Base-by-base conservation (phyloP, 1,140 invertebrate genomes). In the Pseudomyrmex sp. region DNA sequence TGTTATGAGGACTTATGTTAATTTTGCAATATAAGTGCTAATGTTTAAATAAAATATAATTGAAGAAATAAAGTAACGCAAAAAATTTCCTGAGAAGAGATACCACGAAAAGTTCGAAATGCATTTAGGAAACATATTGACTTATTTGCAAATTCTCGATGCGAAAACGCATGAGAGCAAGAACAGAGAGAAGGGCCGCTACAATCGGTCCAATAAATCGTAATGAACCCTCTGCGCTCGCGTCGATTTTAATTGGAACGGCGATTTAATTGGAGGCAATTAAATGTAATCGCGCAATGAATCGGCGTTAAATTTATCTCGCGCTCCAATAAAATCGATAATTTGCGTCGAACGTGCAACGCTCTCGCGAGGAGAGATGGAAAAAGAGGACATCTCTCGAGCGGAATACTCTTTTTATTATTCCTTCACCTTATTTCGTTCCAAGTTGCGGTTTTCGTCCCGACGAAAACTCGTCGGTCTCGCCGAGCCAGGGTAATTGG, bases 191-290 rank as follows among this genome's bases (percentile, higher is more conserved):
- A 80, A 76, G 70, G 50, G 66, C 59, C 65, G 76, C 74, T 72
- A 59, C 59, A 56, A 26, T 50, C 26, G 62, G 59, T 46, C 26
- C 82, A 63, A 74, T 84, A 86, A 89, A 89, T 85, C 35, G 62
- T 83, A 85, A 89, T 69, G 82, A 88, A 46, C 79, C 44, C 35
- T 79, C 44, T 56, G 46, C 52, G 54, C 48, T 79, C 56, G 48
- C 58, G 44, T 85, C 79, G 68, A 85, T 87, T 89, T 89, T 90
- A 90, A 89, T 90, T 90, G 87, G 87, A 74, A 65, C 76, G 63
- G 44, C 79, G 56, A 90, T 88, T 90, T 86, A 90, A 90, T 90
- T 90, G 86, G 77, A 86, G 62, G 76, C 86, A 88, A 86, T 90
- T 86, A 88, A 90, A 88, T 66, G 86, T 90, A 90, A 90, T 88